Percentiles rank a stretch among this genome's conserved stretches.
phyloP scores from a whole-genome alignment of 2,113 vertebrate species.

The Pampusana beccarii region DNA sequence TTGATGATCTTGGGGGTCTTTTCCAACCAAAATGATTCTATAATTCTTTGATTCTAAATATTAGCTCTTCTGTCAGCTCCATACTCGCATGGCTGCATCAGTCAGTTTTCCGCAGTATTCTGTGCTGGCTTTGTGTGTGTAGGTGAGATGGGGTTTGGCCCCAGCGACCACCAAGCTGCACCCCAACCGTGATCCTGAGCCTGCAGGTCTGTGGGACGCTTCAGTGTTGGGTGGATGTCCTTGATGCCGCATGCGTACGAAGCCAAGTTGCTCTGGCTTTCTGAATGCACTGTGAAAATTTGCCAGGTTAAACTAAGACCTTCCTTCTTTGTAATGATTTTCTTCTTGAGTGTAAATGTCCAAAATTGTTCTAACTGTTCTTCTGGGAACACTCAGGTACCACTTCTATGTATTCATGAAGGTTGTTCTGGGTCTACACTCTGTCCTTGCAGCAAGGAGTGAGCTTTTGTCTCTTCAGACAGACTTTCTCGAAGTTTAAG shows the following conservation, averaged over 20 bases:
- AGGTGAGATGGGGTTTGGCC: background rate
- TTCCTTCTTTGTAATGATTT: background rate
- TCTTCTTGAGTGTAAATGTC: background rate
- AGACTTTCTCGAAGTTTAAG: background rate
- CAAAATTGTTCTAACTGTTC: background rate
- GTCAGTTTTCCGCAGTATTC: accelerated
- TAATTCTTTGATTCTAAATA: too few species aligned
- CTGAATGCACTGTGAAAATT: background rate
- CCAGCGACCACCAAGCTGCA: background rate
- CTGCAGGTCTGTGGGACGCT: background rate
- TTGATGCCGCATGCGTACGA: accelerated
- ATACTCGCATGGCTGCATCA: accelerated
- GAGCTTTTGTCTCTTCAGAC: background rate
- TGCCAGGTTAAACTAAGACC: background rate
- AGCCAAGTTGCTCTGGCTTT: background rate
- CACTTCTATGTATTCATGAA: background rate
- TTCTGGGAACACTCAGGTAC: background rate
- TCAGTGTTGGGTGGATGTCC: background rate
- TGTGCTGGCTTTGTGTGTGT: accelerated
- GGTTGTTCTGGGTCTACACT: background rate
- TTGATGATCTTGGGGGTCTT: too few species aligned
- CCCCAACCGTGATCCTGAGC: background rate
- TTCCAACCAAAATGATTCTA: too few species aligned
- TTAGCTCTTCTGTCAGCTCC: background rate
- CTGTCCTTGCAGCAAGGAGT: background rate